Evolutionary conservation across 2,113 vertebrate genomes (phyloP), one percentile per base, ranked within the genome.

Genomic region (Suncus etruscus): DNA sequence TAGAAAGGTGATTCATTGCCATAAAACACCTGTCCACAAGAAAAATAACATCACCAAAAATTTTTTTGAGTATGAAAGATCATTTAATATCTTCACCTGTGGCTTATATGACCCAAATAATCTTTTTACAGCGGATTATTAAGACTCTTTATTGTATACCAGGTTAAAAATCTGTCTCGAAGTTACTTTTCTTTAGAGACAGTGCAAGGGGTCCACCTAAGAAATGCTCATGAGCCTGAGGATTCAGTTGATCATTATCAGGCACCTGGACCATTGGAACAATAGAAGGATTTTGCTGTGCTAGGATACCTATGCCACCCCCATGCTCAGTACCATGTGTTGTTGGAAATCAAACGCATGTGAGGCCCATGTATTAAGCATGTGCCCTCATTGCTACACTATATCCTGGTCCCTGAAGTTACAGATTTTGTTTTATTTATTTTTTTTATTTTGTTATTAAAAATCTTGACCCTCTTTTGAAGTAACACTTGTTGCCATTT

Each of bases 1-100:
- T 74, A 63, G 73, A 94, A 74, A 87, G 79, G 63, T 61, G 82
- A 24, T 61, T 83, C 10, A 0, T 70, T 92, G 78, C 58, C 27
- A 1, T 91, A 69, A 91, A 91, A 88, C 54, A 93, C 25, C 39
- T 79, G 54, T 88, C 76, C 80, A 74, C 63, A n/a, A 68, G 39
- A 90, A 91, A 45, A 39, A 61, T 89, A 78, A 65, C 66, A 66
- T 84, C 86, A 32, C 8, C 4, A 12, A 72, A 66, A 12, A 68
- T 61, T 29, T 83, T 86, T 29, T 63, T 50, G 39, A 5, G 39
- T 81, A 18, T 93, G 70, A 68, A 11, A 85, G 31, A 2, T 63
- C 51, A 45, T 72, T 75, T 68, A 58, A 87, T 84, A 47, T 72
- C 91, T 89, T 87, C 54, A 87, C 65, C 65, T 75, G 11, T 78